A percentile compares a stretch with the other conserved stretches of the same genome.
Conservation (phyloP, 2,797 vertebrate genomes). For the Eupleurogrammus muticus region DNA sequence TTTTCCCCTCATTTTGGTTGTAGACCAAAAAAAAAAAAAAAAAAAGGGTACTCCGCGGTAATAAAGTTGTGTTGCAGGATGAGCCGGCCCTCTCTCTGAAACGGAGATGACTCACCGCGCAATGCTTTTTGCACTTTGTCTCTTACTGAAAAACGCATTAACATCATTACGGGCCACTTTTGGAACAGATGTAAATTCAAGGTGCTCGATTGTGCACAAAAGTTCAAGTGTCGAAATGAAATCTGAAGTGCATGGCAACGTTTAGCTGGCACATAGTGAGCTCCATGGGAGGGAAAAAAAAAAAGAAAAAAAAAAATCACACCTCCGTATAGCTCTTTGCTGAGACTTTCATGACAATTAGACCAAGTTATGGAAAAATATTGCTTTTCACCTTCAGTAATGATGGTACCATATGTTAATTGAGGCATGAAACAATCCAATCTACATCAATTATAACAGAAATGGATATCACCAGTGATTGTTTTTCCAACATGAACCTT, state of each 20-base stretch:
- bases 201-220: neutral
- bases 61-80: neutral
- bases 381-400: conserved; percentile 11
- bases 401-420: conserved; percentile 21
- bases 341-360: conserved; percentile 2
- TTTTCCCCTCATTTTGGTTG: too few relatives aligned
- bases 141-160: conserved; percentile 16
- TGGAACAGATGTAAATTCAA: conserved; percentile 18
- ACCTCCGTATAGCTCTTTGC: neutral
- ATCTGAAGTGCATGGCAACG: conserved; percentile 18
- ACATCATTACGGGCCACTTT: conserved; percentile 21
- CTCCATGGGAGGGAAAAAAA: too few relatives aligned
- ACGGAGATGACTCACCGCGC: conserved; percentile 12
- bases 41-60: neutral
- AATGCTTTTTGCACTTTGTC: neutral
- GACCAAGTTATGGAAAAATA: conserved; percentile 9
- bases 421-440: conserved; percentile 15
- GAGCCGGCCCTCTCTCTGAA: conserved; percentile 20
- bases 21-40: neutral
- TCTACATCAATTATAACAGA: conserved; percentile 11
- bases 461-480: conserved; percentile 20
- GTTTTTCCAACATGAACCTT: conserved; percentile 27
- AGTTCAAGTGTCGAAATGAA: conserved; percentile 11
- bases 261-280: neutral
- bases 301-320: neutral